phyloP scores from a whole-genome alignment of 1,140 invertebrate genomes.

The Drosophila sulfurigaster region DNA sequence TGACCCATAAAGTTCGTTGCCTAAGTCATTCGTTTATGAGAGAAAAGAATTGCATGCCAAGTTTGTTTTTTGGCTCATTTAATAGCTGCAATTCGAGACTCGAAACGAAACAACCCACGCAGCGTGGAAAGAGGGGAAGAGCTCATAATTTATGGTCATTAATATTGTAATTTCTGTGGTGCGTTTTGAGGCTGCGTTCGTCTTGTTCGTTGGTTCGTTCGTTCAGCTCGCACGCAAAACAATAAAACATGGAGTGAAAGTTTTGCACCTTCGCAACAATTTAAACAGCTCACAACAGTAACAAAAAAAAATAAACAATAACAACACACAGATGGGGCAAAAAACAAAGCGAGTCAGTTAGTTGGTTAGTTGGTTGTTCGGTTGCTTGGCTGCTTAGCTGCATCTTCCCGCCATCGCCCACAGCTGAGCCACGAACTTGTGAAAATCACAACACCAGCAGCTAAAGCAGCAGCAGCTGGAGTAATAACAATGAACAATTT shows the following conservation, averaged over 20 bases:
- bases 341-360: constrained; percentile 50
- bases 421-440: constrained; percentile 54
- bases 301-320: constrained; percentile 17
- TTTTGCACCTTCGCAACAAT: constrained; percentile 71
- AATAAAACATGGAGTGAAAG: constrained; percentile 78
- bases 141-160: constrained; percentile 76
- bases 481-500: constrained; percentile 60
- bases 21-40: constrained; percentile 19
- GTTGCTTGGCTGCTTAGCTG: constrained; percentile 47
- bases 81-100: constrained; percentile 62
- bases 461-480: constrained; percentile 43
- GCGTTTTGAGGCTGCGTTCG: constrained; percentile 22
- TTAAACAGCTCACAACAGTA: constrained; percentile 47
- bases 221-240: constrained; percentile 73
- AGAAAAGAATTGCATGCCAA: constrained; percentile 42
- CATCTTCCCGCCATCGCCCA: constrained; percentile 32
- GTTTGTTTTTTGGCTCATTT: constrained; percentile 55
- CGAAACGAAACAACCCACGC: constrained; percentile 46
- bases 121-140: constrained; percentile 21
- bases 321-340: constrained; percentile 10
- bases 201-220: constrained; percentile 3
- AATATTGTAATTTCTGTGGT: constrained; percentile 77
- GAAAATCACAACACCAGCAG: constrained; percentile 43
- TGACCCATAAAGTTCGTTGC: constrained; percentile 18
- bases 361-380: constrained; percentile 52